phyloP scores from a whole-genome alignment of 1,140 invertebrate genomes.

The Drosophila quadrilineata region DNA sequence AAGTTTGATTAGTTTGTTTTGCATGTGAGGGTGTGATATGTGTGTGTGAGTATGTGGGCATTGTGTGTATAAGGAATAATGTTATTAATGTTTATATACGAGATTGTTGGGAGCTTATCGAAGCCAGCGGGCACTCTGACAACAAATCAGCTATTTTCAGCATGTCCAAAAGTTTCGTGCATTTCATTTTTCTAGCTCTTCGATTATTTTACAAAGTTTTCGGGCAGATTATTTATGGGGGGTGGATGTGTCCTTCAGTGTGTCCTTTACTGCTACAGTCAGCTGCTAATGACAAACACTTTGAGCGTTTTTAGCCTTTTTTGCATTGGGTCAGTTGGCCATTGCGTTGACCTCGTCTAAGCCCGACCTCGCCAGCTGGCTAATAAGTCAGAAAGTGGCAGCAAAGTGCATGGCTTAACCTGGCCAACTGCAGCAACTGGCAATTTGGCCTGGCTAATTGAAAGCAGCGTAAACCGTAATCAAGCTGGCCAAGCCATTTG shows the following conservation, averaged over 20 bases:
- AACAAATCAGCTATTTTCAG: conserved; percentile 32
- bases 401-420: conserved; percentile 41
- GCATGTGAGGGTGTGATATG: conserved; percentile 34
- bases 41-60: not conserved
- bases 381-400: conserved; percentile 39
- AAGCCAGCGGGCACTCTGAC: conserved; percentile 11
- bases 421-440: no score
- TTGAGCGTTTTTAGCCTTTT: conserved; percentile 16
- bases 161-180: conserved; percentile 33
- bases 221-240: conserved; percentile 1
- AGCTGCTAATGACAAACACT: no score
- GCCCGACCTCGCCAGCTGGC: not conserved
- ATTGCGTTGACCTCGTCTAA: not conserved
- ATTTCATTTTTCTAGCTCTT: not conserved
- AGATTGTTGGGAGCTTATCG: conserved; percentile 45
- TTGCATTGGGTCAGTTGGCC: not conserved
- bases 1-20: conserved; percentile 76
- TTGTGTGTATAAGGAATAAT: conserved; percentile 41
- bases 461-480: no score
- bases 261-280: no score
- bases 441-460: conserved; percentile 6
- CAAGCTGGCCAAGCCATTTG: conserved; percentile 2
- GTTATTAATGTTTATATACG: conserved; percentile 69
- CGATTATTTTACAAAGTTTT: conserved; percentile 21
- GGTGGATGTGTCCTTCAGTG: no score